Evolutionary conservation across 1,140 invertebrate genomes (phyloP), one percentile per base, ranked within the genome.

Genomic region (Zaprionus camerounensis): DNA sequence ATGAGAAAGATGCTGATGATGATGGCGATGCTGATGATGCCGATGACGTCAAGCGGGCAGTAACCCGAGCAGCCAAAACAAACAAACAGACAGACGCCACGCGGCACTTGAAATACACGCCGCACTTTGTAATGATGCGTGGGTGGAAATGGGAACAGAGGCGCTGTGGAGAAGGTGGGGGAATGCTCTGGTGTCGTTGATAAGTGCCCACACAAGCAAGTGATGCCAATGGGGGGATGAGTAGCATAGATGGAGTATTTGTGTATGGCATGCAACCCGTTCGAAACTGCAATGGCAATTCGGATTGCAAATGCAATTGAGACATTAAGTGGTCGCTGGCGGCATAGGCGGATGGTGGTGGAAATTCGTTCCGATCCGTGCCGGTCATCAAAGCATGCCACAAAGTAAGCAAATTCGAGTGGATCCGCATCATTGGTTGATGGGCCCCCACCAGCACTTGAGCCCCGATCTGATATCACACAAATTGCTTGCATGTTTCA

Each of bases 251-350:
- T 65, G 49, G 5, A 51, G 11, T 51, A 15, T 65, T 44, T 57
- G 49, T 68, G 53, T 74, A 59, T 55, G 55, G 64, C 71, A 78
- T 77, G 70, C 61, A 82, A 58, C 78, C 71, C 68, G 78, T 87
- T 71, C 72, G 78, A 38, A 49, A 65, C 74, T 58, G 75, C 84
- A 79, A 81, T 76, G 62, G 81, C 78, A 84, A 88, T 90, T 75
- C 76, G 75, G 78, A 71, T 90, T 84, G 85, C 76, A 88, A 82
- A 83, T 85, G 85, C 85, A 68, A 84, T 85, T 84, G 76, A 90
- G 79, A 75, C 81, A 90, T 72, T 82, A 80, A 88, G 85, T 87
- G 82, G 69, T 71, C 62, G 72, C 55, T 58, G 57, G 64, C 56
- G 55, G 59, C 44, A 20, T 2, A 17, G 41, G 9, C 0, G 17